Evolutionary conservation across 2,797 vertebrate species (phyloP), one percentile per base, ranked within the genome.

Genomic region (Lerista edwardsae): DNA sequence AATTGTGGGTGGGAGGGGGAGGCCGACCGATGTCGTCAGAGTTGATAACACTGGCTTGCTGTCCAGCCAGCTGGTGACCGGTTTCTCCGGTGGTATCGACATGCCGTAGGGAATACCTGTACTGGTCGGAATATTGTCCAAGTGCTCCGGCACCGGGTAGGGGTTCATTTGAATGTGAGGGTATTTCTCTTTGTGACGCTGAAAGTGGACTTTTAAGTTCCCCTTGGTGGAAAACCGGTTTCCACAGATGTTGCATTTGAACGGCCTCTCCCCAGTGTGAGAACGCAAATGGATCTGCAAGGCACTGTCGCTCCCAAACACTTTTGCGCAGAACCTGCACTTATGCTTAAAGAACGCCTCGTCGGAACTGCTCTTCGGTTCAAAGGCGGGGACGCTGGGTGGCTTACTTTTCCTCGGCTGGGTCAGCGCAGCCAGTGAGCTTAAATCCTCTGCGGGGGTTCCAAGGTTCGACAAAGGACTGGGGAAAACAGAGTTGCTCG

Each of bases 341-440:
- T 99, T 99, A 97, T 99, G 99, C 96, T 99, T 99, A 94, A 99
- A 99, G 96, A 99, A 99, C 2, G 98, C 96, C 86, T 99, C 99
- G 0, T 99, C 98, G 0, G 99, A 97, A 93, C 95, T 96, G 95
- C 97, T 98, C 93, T 99, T 99, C 29, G 97, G 96, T 95, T 99
- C 99, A 85, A 99, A 99, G 90, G 98, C 97, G 79, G 97, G 96
- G 93, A 98, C 96, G 79, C 97, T 98, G 93, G 98, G 97, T 84
- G 97, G 98, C 96, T 99, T 99, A 96, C 96, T 97, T 97, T 99
- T 99, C 92, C 98, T 97, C 94, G 98, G 98, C 96, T 98, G 98
- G 93, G 98, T 97, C 96, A 99, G 96, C 95, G 97, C 97, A 86
- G 98, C 97, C 96, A 99, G 94, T 92, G 98, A 97, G 96, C 97